phyloP scores from a whole-genome alignment of 2,888 invertebrate genomes.

The Strigamia transsilvanica region DNA sequence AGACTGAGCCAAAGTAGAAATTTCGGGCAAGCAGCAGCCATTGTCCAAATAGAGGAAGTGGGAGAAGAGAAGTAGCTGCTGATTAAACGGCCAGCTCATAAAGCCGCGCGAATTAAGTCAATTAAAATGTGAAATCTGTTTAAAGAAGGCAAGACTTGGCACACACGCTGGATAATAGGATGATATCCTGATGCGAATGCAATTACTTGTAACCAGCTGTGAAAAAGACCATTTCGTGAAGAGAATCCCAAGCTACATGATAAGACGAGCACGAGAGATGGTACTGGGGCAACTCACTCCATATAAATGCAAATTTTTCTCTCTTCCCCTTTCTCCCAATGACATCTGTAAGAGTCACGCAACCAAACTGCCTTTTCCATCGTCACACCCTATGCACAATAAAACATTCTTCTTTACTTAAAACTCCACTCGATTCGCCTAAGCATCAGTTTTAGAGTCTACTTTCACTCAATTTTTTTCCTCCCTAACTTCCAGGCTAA shows the following conservation, averaged over 20 bases:
- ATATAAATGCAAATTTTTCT: conserved; percentile 50
- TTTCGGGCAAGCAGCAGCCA: conserved; percentile 21
- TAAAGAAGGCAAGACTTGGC: conserved; percentile 49
- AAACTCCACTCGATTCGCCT: conserved; percentile 11
- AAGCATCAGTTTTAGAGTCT: neutral
- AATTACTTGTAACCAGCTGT: conserved; percentile 51
- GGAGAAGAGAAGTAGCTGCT: conserved; percentile 45
- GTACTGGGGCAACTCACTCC: conserved; percentile 29
- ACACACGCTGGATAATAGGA: conserved; percentile 46
- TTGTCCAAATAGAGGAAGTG: conserved; percentile 50
- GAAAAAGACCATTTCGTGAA: conserved; percentile 51
- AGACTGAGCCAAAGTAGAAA: neutral
- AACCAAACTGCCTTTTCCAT: conserved; percentile 39
- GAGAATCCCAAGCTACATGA: conserved; percentile 44
- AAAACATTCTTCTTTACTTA: conserved; percentile 41
- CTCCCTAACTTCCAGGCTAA: neutral
- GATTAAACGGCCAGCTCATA: conserved; percentile 51
- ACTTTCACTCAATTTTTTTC: conserved; percentile 25
- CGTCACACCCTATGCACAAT: conserved; percentile 28
- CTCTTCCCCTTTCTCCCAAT: conserved; percentile 39
- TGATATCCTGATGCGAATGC: conserved; percentile 51
- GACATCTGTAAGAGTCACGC: conserved; percentile 47
- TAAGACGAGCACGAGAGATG: conserved; percentile 35
- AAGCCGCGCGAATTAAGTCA: conserved; percentile 51
- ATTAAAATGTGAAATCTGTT: conserved; percentile 51